Conservation (phyloP, 2,888 invertebrate species). For the Hemicrepidius hirtus region DNA sequence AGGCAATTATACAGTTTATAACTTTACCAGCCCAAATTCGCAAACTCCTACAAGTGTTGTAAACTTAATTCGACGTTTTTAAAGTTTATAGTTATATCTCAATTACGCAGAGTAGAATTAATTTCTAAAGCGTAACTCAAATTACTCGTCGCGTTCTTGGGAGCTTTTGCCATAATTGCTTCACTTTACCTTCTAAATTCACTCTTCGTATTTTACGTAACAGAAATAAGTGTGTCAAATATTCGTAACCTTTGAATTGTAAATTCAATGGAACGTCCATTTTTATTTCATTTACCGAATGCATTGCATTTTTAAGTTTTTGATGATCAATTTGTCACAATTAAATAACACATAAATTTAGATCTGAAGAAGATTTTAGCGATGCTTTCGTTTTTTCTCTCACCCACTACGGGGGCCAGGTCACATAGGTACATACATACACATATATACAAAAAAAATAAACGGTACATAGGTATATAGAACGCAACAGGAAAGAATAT, state of each 20-base stretch:
- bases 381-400: no score
- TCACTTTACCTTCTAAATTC: slow-evolving; percentile 40
- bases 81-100: slow-evolving; percentile 51
- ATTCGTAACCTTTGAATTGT: slow-evolving; percentile 8
- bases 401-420: no score
- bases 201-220: slow-evolving; percentile 11
- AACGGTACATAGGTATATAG: no score
- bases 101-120: slow-evolving; percentile 49
- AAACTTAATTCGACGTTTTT: slow-evolving; percentile 52
- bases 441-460: no score
- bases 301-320: slow-evolving; percentile 1
- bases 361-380: no score
- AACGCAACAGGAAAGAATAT: no score
- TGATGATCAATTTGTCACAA: no score
- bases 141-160: slow-evolving; percentile 43
- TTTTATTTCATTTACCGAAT: slow-evolving; percentile 1
- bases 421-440: no score
- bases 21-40: slow-evolving; percentile 42
- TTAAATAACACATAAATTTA: no score
- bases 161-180: slow-evolving; percentile 48
- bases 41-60: slow-evolving; percentile 43
- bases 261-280: not conserved
- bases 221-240: slow-evolving; percentile 21
- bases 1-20: slow-evolving; percentile 46
- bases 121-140: slow-evolving; percentile 49